Evolutionary conservation across 2,113 vertebrate species (phyloP).

Genomic region (Isichthys henryi): DNA sequence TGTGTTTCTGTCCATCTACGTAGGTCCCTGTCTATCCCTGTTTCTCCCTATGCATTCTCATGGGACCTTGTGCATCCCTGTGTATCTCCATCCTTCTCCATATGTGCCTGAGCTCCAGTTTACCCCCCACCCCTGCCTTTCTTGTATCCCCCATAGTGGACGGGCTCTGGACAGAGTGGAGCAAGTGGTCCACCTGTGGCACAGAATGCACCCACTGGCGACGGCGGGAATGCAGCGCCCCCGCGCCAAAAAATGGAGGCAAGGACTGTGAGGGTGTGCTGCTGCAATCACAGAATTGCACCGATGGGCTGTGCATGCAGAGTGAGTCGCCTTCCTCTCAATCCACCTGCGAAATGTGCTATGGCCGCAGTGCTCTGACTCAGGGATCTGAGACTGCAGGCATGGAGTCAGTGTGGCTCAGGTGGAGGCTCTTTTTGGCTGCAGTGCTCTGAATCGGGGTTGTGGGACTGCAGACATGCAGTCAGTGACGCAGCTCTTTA

Average conservation of each 20-base stretch:
- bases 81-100: neutral
- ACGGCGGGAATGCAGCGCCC: slow-evolving; percentile 80
- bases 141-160: slow-evolving; percentile 69
- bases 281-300: slow-evolving; percentile 97
- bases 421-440: neutral
- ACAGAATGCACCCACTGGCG: slow-evolving; percentile 98
- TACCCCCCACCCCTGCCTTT: neutral
- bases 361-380: neutral
- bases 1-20: neutral
- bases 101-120: neutral
- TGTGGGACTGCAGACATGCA: neutral
- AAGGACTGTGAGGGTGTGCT: slow-evolving; percentile 94
- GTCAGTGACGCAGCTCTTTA: neutral
- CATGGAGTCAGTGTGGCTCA: neutral
- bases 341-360: slow-evolving; percentile 10
- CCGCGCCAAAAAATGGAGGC: slow-evolving; percentile 86
- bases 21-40: neutral
- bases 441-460: neutral
- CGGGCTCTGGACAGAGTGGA: slow-evolving; percentile 94
- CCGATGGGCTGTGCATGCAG: slow-evolving; percentile 95
- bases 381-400: neutral
- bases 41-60: neutral
- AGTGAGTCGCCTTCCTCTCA: slow-evolving; percentile 68
- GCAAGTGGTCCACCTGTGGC: slow-evolving; percentile 96
- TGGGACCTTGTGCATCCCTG: neutral